phyloP scores from a whole-genome alignment of 2,797 vertebrate species.

The Pseudochaenichthys georgianus region DNA sequence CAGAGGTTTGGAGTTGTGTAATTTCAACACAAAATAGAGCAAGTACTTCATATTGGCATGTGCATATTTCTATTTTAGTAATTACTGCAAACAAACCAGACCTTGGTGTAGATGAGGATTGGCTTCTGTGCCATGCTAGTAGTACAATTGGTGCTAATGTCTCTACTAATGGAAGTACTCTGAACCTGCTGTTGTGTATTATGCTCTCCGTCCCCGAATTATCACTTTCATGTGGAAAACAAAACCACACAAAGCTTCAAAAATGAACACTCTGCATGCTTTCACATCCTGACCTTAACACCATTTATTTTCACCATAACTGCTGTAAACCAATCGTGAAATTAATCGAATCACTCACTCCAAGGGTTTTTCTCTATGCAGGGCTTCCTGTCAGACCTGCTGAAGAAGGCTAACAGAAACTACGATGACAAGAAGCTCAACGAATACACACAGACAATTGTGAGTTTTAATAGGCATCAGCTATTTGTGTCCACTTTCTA shows the following conservation, averaged over 20 bases:
- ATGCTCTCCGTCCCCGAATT: not conserved
- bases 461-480: constrained; percentile 76
- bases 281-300: not conserved
- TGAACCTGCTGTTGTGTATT: constrained; percentile 6
- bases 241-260: not conserved
- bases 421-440: constrained; percentile 94
- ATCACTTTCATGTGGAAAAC: constrained; percentile 13
- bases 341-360: not conserved
- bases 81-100: constrained; percentile 19
- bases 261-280: not conserved
- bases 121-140: not conserved
- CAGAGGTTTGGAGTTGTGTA: not conserved
- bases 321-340: not conserved
- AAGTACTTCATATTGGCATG: not conserved
- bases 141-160: not conserved
- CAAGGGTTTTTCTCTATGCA: constrained; percentile 60
- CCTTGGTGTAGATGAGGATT: constrained; percentile 9
- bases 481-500: not conserved
- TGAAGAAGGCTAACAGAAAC: constrained; percentile 94
- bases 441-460: constrained; percentile 97
- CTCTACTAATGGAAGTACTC: not conserved
- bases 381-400: constrained; percentile 95
- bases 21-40: not conserved
- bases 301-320: not conserved
- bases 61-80: not conserved